Conservation (phyloP, 2,888 invertebrate species). For the Brachyptera risi region DNA sequence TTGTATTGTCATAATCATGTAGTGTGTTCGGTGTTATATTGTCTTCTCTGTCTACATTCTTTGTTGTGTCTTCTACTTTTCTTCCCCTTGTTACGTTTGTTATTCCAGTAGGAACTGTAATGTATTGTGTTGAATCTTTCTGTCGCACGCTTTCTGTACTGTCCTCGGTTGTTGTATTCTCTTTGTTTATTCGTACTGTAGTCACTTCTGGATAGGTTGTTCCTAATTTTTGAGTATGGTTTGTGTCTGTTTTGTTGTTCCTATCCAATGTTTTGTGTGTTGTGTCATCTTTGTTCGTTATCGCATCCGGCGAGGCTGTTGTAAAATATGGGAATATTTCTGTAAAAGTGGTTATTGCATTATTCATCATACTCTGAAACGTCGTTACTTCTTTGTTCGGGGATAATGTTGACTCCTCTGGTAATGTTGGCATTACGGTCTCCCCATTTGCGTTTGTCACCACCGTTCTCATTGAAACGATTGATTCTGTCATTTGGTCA, state of each 20-base stretch:
- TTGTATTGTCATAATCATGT: constrained; percentile 5
- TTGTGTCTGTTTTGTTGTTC: no score
- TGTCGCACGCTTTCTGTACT: neutral
- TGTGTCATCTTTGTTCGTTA: no score
- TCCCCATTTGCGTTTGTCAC: no score
- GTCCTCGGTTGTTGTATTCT: neutral
- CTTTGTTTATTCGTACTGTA: neutral
- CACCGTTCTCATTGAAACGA: neutral
- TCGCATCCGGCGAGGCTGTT: neutral
- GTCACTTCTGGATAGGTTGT: neutral
- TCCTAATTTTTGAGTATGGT: neutral
- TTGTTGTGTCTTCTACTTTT: neutral
- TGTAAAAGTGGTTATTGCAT: neutral
- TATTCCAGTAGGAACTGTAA: neutral
- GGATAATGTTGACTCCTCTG: neutral
- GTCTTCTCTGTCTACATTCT: no score
- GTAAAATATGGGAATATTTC: neutral
- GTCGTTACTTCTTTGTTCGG: neutral
- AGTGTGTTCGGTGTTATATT: neutral
- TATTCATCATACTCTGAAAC: neutral
- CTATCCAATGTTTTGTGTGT: no score
- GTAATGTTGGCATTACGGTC: no score
- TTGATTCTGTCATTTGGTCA: neutral
- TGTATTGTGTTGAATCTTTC: neutral
- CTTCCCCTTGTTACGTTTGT: neutral